Evolutionary conservation across 2,113 vertebrate genomes (phyloP), one percentile per base, ranked within the genome.

Genomic region (Gila orcuttii): DNA sequence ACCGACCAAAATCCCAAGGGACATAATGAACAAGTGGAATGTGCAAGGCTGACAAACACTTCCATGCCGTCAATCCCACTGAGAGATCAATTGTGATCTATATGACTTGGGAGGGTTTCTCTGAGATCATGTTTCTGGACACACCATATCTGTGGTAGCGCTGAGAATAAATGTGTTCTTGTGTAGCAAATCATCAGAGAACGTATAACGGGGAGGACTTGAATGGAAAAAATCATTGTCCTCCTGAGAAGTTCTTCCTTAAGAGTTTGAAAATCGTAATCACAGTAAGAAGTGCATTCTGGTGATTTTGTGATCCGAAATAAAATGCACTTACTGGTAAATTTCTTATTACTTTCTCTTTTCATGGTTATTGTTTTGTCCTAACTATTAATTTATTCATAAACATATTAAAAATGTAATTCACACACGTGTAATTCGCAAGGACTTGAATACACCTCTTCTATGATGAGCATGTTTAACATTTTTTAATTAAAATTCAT

Each of bases 1-100:
- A 31, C n/a, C 45, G 19, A 57, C 89, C 74, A 42, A 28, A 87
- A 91, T 89, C 89, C 87, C 78, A 55, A 87, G 85, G 90, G 91
- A 89, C 90, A 91, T 89, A 90, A 89, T 90, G 82, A 92, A 89
- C 88, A 92, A 90, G 80, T 88, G 88, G 87, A 85, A 88, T 55
- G n/a, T 87, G 93, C 94, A 93, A 92, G 91, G 87, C 90, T 92
- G 87, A 87, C 90, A 94, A 94, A 94, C 93, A 93, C 93, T 94
- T 93, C 93, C 92, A 92, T 91, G 90, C 91, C 89, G 91, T 85
- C 88, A 90, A 86, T 89, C 88, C 90, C 89, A 84, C 83, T 47
- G 89, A 89, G 87, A 86, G 86, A 93, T 92, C 93, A 89, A 93
- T 93, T 93, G 68, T 21, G 68, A 71, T 75, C 92, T 86, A 91